Conservation (phyloP, 1,140 invertebrate genomes). For the Platorchestia sp. region DNA sequence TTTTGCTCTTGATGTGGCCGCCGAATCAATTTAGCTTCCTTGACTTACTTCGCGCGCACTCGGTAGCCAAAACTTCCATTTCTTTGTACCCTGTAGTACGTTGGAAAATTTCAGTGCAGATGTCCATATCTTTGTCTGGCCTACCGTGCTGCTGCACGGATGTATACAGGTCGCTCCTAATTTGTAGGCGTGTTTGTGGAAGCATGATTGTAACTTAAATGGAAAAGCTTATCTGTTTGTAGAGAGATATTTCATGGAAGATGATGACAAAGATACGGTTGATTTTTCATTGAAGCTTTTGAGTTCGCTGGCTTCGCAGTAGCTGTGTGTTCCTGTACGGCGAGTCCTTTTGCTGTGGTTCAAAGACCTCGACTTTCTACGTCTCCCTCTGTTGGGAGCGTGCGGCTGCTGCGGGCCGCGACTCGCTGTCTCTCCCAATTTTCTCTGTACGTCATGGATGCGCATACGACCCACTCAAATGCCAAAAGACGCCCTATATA, state of each 20-base stretch:
- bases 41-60: conserved; percentile 2
- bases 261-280: not conserved
- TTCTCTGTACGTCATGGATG: not conserved
- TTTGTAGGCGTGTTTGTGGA: conserved; percentile 13
- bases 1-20: conserved; percentile 3
- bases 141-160: not conserved
- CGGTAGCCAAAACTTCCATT: conserved; percentile 36
- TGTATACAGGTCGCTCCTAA: conserved; percentile 23
- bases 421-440: not conserved
- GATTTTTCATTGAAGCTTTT: not conserved
- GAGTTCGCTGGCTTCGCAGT: not conserved
- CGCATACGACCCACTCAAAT: not conserved
- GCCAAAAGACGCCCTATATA: conserved; percentile 6
- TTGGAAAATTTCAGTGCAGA: conserved; percentile 23
- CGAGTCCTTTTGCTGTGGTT: not conserved
- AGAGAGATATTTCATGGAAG: not conserved
- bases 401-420: not conserved
- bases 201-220: conserved; percentile 1
- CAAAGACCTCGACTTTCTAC: not conserved
- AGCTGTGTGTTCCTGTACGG: not conserved
- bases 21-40: conserved; percentile 35
- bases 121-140: conserved; percentile 13
- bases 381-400: not conserved
- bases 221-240: not conserved
- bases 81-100: conserved; percentile 9